phyloP scores from a whole-genome alignment of 1,140 invertebrate genomes.

The Caerostris darwini region DNA sequence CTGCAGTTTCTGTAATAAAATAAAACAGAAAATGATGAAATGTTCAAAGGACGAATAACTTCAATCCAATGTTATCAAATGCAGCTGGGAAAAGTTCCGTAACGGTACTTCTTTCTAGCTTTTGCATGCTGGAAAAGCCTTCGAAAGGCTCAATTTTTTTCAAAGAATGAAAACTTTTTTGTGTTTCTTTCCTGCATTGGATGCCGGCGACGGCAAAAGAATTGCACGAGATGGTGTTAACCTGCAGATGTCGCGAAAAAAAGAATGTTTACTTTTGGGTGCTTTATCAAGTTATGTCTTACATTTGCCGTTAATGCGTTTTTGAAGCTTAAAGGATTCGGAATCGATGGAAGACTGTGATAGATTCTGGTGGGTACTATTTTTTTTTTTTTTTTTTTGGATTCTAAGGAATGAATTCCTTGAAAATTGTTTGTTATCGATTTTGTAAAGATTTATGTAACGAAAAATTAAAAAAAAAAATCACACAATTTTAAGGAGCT shows the following conservation, averaged over 20 bases:
- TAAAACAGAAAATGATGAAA: conserved; percentile 53
- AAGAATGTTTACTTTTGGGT: conserved; percentile 52
- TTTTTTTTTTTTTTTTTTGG: neutral
- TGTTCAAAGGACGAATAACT: conserved; percentile 53
- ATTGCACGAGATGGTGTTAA: conserved; percentile 46
- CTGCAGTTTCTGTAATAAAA: conserved; percentile 67
- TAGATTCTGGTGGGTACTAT: neutral
- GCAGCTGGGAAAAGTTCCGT: conserved; percentile 60
- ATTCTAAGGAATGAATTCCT: neutral
- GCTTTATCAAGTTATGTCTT: conserved; percentile 40
- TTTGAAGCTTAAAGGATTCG: conserved; percentile 43
- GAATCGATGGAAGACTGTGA: conserved; percentile 7
- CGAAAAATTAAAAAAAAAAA: too few relatives aligned
- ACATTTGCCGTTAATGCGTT: conserved; percentile 55
- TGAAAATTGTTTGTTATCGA: neutral
- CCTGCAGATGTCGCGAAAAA: conserved; percentile 55
- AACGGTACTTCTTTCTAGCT: conserved; percentile 33
- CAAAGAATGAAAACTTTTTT: conserved; percentile 49
- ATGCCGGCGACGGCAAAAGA: neutral
- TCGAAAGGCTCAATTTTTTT: conserved; percentile 54
- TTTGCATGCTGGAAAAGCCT: conserved; percentile 54
- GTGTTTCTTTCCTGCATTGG: neutral
- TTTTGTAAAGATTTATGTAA: neutral
- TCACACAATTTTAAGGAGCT: too few relatives aligned
- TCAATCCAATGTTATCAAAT: conserved; percentile 62